phyloP scores from a whole-genome alignment of 2,113 vertebrate species.

The Antechinus flavipes region DNA sequence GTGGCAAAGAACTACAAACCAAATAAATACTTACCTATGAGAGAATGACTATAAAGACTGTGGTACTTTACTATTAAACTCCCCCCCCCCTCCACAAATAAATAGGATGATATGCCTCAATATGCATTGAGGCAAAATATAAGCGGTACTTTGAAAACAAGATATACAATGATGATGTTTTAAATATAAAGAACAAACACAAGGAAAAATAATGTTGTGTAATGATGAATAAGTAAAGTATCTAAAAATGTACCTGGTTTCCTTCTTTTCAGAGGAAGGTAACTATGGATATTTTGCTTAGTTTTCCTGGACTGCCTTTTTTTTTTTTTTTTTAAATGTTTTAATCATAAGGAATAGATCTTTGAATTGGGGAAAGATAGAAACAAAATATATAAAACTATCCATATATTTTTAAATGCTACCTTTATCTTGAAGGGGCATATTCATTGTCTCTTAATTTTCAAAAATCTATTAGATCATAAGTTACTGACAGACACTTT shows the following conservation, averaged over 20 bases:
- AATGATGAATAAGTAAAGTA: neutral
- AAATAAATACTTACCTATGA: neutral
- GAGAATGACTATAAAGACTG: neutral
- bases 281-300: neutral
- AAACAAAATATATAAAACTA: neutral
- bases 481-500: neutral
- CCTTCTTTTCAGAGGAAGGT: neutral
- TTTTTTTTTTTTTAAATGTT: neutral
- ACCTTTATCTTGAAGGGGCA: neutral
- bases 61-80: neutral
- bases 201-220: neutral
- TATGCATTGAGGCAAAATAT: neutral
- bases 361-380: neutral
- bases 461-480: neutral
- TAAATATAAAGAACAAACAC: neutral
- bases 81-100: neutral
- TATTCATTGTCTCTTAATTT: neutral
- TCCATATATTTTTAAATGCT: neutral
- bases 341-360: neutral
- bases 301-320: neutral
- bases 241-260: neutral
- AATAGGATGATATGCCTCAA: neutral
- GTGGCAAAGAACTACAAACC: neutral
- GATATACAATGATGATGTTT: neutral
- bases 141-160: neutral